A percentile compares a stretch with the other conserved stretches of the same genome.
These are phyloP conservation scores for Venusia cambrica DNA, from an alignment of 2,888 invertebrate species.

Conservation along the genomic window DNA sequence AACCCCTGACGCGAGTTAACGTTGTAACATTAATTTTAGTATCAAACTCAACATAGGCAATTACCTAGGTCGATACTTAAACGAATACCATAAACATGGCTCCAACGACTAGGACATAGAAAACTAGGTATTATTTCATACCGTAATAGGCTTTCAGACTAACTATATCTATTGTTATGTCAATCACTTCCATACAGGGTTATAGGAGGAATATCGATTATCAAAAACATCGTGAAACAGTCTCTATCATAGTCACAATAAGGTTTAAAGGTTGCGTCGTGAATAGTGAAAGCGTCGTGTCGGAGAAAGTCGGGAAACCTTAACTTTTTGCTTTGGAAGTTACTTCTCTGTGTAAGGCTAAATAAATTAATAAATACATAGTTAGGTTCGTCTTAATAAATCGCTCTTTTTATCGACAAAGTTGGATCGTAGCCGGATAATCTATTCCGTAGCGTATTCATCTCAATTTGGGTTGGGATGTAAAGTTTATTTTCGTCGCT, in stretches of 20 bases:
- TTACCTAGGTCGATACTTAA: too few relatives aligned
- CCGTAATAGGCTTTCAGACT: conserved; percentile 14
- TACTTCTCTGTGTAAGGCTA: conserved; percentile 24
- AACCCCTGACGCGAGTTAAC: too few relatives aligned
- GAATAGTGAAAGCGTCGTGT: conserved; percentile 20
- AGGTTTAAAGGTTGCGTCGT: conserved; percentile 9
- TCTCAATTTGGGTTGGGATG: too few relatives aligned
- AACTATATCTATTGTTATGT: conserved; percentile 30
- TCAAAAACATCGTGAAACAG: conserved; percentile 4
- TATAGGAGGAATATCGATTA: conserved; percentile 9
- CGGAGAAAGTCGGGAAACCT: conserved; percentile 28
- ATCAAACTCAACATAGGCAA: too few relatives aligned
- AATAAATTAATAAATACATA: conserved; percentile 27
- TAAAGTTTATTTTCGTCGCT: conserved; percentile 1
- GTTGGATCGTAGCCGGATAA: conserved; percentile 10
- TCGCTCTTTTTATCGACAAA: conserved; percentile 19
- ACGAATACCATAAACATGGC: too few relatives aligned
- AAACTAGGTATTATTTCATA: conserved; percentile 21
- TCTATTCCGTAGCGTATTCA: conserved; percentile 2
- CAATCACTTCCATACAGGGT: conserved; percentile 30
- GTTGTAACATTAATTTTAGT: too few relatives aligned
- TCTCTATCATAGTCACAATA: conserved; percentile 4
- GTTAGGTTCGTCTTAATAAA: conserved; percentile 12
- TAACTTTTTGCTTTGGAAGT: conserved; percentile 31
- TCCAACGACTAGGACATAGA: too few relatives aligned